Conservation (phyloP, 2,113 vertebrate genomes). For the Myrmophylax atrothorax region DNA sequence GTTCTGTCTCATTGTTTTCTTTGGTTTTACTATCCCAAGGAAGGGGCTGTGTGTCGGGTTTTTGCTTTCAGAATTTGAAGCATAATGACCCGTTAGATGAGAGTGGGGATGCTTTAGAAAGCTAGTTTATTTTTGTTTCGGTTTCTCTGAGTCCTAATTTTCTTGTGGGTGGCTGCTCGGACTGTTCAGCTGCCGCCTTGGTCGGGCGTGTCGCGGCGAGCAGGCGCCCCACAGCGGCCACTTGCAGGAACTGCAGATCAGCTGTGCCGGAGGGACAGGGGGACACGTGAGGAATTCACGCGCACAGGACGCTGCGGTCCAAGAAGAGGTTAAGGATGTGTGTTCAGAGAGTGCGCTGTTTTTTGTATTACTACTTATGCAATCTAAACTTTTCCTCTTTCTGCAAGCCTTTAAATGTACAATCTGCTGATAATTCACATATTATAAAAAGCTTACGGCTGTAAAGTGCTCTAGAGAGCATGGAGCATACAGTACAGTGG, state of each 20-base stretch:
- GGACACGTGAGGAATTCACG: accelerated
- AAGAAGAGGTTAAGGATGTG: accelerated
- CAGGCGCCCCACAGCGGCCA: not conserved
- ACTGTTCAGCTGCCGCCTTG: not conserved
- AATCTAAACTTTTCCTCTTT: not conserved
- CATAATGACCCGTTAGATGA: not conserved
- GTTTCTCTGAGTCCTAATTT: accelerated
- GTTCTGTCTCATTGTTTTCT: not conserved
- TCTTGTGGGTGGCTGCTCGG: accelerated
- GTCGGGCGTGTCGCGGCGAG: not conserved
- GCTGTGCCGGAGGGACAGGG: accelerated
- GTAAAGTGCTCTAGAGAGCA: not conserved
- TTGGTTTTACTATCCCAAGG: not conserved
- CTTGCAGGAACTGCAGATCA: not conserved
- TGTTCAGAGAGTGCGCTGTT: not conserved
- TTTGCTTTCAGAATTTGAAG: not conserved
- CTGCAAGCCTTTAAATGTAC: not conserved
- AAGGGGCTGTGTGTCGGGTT: not conserved
- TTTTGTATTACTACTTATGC: not conserved
- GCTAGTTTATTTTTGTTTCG: not conserved
- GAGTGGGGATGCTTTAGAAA: not conserved
- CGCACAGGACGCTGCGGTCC: accelerated
- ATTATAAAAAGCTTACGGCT: not conserved
- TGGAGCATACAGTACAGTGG: accelerated
- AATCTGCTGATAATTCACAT: not conserved